These are phyloP conservation scores for Oscarella lobularis DNA, from an alignment of 37 sponge, comb jelly and placozoan species.

Conservation along the genomic window DNA sequence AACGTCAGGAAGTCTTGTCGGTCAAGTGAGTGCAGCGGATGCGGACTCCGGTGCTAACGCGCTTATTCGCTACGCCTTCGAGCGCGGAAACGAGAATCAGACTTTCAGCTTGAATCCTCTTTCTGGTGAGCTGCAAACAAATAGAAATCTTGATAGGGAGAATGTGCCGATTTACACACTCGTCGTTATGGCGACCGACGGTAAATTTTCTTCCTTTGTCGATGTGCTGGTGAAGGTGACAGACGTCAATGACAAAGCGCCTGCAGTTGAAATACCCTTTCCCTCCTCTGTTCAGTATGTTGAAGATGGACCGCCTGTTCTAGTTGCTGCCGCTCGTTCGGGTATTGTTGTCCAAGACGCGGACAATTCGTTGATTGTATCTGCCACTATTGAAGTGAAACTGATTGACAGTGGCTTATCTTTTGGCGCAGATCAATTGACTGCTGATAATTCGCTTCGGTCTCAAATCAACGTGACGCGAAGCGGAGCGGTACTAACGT, in stretches of 20 bases:
- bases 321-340: background rate
- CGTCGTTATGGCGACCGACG: slow-evolving; percentile 24
- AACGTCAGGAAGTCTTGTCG: background rate
- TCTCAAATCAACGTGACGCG: background rate
- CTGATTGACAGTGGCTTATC: background rate
- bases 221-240: slow-evolving; percentile 21
- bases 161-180: background rate
- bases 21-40: background rate
- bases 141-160: slow-evolving; percentile 14
- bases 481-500: background rate
- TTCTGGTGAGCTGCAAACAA: slow-evolving; percentile 8
- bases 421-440: background rate
- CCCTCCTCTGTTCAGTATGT: too few species aligned
- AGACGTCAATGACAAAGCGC: slow-evolving; percentile 57
- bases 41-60: background rate
- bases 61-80: background rate
- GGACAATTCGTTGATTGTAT: background rate
- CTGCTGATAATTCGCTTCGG: background rate
- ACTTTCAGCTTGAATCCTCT: slow-evolving; percentile 3
- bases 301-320: background rate
- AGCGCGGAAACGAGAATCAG: background rate
- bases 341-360: background rate
- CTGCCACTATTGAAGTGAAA: background rate
- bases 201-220: slow-evolving; percentile 10
- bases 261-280: too few species aligned